Evolutionary conservation across 2,888 invertebrate genomes (phyloP).

Genomic region (Nymphalis c-album): DNA sequence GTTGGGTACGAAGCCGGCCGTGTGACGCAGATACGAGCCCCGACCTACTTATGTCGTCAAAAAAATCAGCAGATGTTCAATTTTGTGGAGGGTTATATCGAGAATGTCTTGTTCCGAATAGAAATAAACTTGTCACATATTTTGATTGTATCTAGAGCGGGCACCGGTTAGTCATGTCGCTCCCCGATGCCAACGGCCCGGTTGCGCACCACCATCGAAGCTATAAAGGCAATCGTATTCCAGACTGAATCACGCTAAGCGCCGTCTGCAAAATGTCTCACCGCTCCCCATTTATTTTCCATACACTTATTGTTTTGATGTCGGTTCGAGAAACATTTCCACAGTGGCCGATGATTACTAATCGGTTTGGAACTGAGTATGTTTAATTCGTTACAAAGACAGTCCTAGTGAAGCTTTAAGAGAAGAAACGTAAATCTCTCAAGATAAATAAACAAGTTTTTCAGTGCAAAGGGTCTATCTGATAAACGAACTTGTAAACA

Average conservation of each 20-base stretch:
- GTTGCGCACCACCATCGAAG: slow-evolving; percentile 59
- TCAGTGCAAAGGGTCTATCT: slow-evolving; percentile 39
- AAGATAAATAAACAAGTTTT: slow-evolving; percentile 42
- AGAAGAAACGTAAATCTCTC: slow-evolving; percentile 35
- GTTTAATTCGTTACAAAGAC: slow-evolving; percentile 13
- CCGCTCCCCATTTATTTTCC: slow-evolving; percentile 64
- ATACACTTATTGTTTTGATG: slow-evolving; percentile 43
- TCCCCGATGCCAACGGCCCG: slow-evolving; percentile 78
- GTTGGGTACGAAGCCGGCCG: slow-evolving; percentile 52
- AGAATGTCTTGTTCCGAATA: slow-evolving; percentile 79
- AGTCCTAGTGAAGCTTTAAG: slow-evolving; percentile 21
- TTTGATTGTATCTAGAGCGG: slow-evolving; percentile 81
- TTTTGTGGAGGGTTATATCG: slow-evolving; percentile 75
- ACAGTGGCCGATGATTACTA: slow-evolving; percentile 16
- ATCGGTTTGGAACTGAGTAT: slow-evolving; percentile 5
- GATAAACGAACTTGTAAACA: slow-evolving; percentile 61
- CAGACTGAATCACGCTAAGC: slow-evolving; percentile 78
- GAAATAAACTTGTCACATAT: slow-evolving; percentile 82
- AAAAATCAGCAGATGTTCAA: slow-evolving; percentile 80
- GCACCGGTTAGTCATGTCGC: slow-evolving; percentile 76
- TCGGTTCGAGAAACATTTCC: slow-evolving; percentile 32
- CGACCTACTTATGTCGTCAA: slow-evolving; percentile 80
- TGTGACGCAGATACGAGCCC: slow-evolving; percentile 77
- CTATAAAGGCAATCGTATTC: slow-evolving; percentile 77
- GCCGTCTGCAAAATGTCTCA: slow-evolving; percentile 82